Percentiles rank a stretch among this genome's conserved stretches.
These are phyloP conservation scores for Wasmannia auropunctata DNA, from an alignment of 1,140 invertebrate genomes.

Conservation along the genomic window DNA sequence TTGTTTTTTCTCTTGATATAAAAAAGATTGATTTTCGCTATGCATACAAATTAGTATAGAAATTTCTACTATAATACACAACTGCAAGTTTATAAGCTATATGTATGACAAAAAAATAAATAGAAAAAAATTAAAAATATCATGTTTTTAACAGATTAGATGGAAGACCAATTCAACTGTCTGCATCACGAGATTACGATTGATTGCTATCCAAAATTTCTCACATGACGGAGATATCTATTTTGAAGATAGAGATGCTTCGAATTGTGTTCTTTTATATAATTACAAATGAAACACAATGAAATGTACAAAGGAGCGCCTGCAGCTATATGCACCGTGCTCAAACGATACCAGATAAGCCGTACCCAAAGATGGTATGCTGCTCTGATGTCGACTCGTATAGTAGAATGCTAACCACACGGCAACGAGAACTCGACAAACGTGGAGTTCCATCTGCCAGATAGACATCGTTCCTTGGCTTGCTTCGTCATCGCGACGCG, in stretches of 20 bases:
- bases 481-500: conserved; percentile 74
- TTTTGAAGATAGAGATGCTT: conserved; percentile 34
- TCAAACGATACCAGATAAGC: conserved; percentile 70
- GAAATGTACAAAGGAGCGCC: conserved; percentile 77
- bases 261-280: conserved; percentile 62
- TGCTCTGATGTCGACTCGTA: conserved; percentile 64
- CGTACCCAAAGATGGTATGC: conserved; percentile 75
- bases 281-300: conserved; percentile 80
- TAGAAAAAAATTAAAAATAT: not conserved
- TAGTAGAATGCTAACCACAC: conserved; percentile 33
- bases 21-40: not conserved
- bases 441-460: conserved; percentile 72
- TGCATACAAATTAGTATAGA: not conserved
- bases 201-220: conserved; percentile 22
- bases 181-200: conserved; percentile 45
- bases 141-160: conserved; percentile 19
- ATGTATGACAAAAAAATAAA: not conserved
- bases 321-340: conserved; percentile 62
- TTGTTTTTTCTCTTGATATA: not conserved
- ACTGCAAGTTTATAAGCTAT: not conserved
- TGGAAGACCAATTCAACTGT: not conserved
- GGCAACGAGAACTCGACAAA: conserved; percentile 65
- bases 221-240: conserved; percentile 22
- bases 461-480: conserved; percentile 73
- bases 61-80: not conserved